These are phyloP conservation scores for Spondyliosoma cantharus DNA, from an alignment of 2,797 vertebrate genomes.

Conservation along the genomic window DNA sequence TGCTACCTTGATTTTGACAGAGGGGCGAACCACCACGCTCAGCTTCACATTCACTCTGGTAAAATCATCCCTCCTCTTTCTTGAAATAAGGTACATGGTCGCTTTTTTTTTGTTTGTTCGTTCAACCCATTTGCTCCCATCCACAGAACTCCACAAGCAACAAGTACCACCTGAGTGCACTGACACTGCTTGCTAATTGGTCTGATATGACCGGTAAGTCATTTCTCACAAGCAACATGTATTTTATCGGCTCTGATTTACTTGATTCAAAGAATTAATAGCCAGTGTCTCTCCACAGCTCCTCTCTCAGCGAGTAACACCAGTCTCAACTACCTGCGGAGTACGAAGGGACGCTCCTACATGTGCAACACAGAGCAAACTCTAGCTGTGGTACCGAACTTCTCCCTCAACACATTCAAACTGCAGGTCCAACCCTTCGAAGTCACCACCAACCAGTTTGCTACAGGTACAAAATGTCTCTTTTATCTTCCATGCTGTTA, in stretches of 20 bases:
- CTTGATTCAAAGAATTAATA: neutral
- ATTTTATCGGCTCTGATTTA: neutral
- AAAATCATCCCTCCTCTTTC: slow-evolving; percentile 43
- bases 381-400: slow-evolving; percentile 78
- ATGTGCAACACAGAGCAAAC: slow-evolving; percentile 90
- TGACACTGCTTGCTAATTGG: slow-evolving; percentile 74
- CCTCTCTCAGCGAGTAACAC: slow-evolving; percentile 75
- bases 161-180: slow-evolving; percentile 81
- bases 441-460: slow-evolving; percentile 87
- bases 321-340: slow-evolving; percentile 86
- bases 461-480: slow-evolving; percentile 83
- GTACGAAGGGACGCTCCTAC: slow-evolving; percentile 90
- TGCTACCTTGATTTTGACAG: slow-evolving; percentile 81
- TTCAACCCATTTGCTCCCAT: neutral
- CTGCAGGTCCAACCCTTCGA: slow-evolving; percentile 93
- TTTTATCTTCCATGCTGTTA: neutral
- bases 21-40: slow-evolving; percentile 73
- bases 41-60: slow-evolving; percentile 87
- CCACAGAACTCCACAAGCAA: slow-evolving; percentile 81
- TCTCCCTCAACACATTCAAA: slow-evolving; percentile 88
- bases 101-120: neutral
- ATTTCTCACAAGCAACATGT: neutral
- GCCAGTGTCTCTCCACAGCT: slow-evolving; percentile 59
- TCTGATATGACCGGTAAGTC: slow-evolving; percentile 78
- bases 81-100: neutral